Conservation (phyloP, 2,797 vertebrate genomes). For the Sebastes diaconus region DNA sequence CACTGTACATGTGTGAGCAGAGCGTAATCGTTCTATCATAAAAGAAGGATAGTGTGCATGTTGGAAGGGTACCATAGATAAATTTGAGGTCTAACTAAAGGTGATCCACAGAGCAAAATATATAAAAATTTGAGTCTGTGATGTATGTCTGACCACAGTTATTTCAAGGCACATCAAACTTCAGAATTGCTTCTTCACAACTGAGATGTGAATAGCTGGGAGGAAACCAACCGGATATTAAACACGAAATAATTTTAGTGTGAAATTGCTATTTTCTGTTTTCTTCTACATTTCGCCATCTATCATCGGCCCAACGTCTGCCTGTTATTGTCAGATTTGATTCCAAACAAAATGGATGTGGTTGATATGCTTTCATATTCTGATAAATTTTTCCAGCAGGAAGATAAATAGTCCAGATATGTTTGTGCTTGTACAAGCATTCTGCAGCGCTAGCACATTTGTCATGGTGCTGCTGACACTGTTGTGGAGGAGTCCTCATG, state of each 20-base stretch:
- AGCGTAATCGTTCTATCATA: not conserved
- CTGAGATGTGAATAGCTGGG: slow-evolving; percentile 52
- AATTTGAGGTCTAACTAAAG: slow-evolving; percentile 4
- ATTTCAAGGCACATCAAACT: slow-evolving; percentile 57
- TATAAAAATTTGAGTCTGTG: slow-evolving; percentile 21
- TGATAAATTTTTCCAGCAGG: slow-evolving; percentile 67
- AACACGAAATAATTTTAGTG: slow-evolving; percentile 70
- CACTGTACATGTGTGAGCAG: not conserved
- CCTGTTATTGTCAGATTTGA: slow-evolving; percentile 70
- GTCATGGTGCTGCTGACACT: slow-evolving; percentile 70
- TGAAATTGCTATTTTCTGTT: slow-evolving; percentile 66
- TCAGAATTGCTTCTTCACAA: slow-evolving; percentile 48
- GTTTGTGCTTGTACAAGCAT: slow-evolving; percentile 82
- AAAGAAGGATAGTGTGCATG: not conserved
- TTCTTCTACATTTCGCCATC: slow-evolving; percentile 45
- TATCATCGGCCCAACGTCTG: slow-evolving; percentile 61
- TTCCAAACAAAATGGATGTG: slow-evolving; percentile 72
- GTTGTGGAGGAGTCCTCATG: slow-evolving; percentile 61
- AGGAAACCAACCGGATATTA: slow-evolving; percentile 68
- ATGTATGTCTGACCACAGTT: slow-evolving; percentile 47
- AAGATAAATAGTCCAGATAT: slow-evolving; percentile 83
- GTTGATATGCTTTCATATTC: slow-evolving; percentile 73
- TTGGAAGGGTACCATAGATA: slow-evolving; percentile 12
- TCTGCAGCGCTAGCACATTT: slow-evolving; percentile 74
- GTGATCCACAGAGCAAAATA: slow-evolving; percentile 19